These are phyloP conservation scores for Eriosoma lanigerum DNA, from an alignment of 1,140 invertebrate species.

Conservation along the genomic window DNA sequence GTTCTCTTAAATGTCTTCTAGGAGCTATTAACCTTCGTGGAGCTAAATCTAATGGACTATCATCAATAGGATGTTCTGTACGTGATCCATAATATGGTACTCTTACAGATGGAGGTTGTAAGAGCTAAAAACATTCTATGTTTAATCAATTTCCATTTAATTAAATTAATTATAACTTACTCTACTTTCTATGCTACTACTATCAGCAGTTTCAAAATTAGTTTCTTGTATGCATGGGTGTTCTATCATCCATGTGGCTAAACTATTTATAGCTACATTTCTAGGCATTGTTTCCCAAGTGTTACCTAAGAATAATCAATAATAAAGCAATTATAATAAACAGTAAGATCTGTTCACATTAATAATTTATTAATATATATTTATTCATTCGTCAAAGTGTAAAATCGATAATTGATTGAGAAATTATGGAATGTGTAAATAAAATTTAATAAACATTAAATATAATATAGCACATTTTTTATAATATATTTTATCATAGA, in stretches of 20 bases:
- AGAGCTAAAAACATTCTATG: neutral
- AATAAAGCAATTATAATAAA: conserved; percentile 2
- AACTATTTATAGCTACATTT: conserved; percentile 64
- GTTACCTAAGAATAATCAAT: conserved; percentile 54
- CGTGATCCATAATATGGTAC: conserved; percentile 4
- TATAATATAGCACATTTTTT: too few relatives aligned
- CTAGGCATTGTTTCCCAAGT: conserved; percentile 58
- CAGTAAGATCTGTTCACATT: too few relatives aligned
- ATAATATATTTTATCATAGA: too few relatives aligned
- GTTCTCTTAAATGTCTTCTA: conserved; percentile 34
- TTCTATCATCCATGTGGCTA: conserved; percentile 72
- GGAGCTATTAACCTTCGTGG: conserved; percentile 25
- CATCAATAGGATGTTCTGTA: neutral
- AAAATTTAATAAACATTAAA: too few relatives aligned
- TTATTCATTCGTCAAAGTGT: too few relatives aligned
- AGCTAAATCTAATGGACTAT: conserved; percentile 33
- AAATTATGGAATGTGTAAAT: too few relatives aligned
- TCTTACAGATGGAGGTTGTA: conserved; percentile 6
- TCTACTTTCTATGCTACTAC: conserved; percentile 12
- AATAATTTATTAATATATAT: too few relatives aligned
- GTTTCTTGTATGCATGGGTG: conserved; percentile 61
- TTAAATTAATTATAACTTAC: conserved; percentile 5
- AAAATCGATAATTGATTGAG: too few relatives aligned
- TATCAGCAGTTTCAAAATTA: neutral
- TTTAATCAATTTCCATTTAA: neutral